Evolutionary conservation across 2,888 invertebrate species (phyloP).

Genomic region (Plemyria rubiginata): DNA sequence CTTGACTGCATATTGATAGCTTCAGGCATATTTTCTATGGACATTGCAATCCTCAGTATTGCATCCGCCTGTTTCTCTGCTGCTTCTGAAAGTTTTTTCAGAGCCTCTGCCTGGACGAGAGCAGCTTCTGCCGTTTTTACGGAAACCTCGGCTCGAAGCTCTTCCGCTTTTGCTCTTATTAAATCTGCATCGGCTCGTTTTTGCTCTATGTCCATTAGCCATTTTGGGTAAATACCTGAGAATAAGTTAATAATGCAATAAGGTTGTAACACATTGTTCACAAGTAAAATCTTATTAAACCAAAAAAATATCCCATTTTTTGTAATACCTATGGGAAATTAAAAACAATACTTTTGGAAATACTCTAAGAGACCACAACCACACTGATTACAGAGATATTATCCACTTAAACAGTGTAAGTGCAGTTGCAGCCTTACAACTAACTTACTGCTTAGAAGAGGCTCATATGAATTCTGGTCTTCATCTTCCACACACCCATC

Average conservation of each 20-base stretch:
- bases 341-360: no score
- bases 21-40: conserved; percentile 54
- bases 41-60: conserved; percentile 58
- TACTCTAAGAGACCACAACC: not conserved
- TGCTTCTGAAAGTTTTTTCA: conserved; percentile 63
- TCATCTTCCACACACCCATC: conserved; percentile 55
- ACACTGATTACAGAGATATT: not conserved
- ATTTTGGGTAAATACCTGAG: conserved; percentile 66
- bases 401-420: no score
- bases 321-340: no score
- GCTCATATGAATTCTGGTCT: conserved; percentile 50
- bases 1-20: conserved; percentile 22
- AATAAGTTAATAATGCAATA: not conserved
- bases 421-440: no score
- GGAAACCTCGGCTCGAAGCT: conserved; percentile 53
- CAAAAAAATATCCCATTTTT: no score
- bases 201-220: conserved; percentile 69
- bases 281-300: no score
- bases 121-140: conserved; percentile 62
- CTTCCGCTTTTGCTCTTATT: conserved; percentile 63
- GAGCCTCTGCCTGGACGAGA: conserved; percentile 61
- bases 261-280: no score
- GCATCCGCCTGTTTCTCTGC: conserved; percentile 63
- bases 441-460: conserved; percentile 56
- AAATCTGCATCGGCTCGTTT: conserved; percentile 68